Evolutionary conservation across 2,888 invertebrate genomes (phyloP).

Genomic region (Scaptomyza tumidula): DNA sequence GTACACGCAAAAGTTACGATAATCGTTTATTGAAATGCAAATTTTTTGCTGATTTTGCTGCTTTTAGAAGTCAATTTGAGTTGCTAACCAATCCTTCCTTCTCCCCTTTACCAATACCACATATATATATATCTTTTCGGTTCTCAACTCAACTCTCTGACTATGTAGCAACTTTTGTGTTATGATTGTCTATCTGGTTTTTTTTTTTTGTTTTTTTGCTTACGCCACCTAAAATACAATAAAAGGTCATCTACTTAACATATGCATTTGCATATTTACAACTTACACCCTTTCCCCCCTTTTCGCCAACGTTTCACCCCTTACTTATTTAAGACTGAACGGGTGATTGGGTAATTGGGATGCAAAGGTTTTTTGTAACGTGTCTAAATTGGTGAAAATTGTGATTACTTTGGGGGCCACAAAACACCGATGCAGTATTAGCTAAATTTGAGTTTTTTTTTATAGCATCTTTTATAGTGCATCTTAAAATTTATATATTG

Average conservation of each 20-base stretch:
- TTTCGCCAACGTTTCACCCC: not conserved
- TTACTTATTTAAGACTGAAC: not conserved
- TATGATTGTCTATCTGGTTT: conserved; percentile 46
- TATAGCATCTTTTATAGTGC: no score
- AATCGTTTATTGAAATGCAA: conserved; percentile 84
- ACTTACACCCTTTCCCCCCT: not conserved
- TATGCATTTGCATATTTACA: conserved; percentile 65
- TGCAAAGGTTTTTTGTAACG: conserved; percentile 4
- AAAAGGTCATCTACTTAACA: conserved; percentile 64
- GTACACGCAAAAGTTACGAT: conserved; percentile 80
- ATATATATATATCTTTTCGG: no score
- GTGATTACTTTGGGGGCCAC: conserved; percentile 44
- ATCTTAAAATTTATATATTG: no score
- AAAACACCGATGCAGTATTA: not conserved
- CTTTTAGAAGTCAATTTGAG: conserved; percentile 82
- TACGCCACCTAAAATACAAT: conserved; percentile 53
- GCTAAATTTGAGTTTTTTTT: no score
- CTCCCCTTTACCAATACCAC: no score
- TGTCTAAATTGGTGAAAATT: conserved; percentile 9
- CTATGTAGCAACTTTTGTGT: conserved; percentile 59
- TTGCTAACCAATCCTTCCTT: conserved; percentile 8
- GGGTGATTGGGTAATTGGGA: conserved; percentile 9
- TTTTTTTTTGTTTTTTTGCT: conserved; percentile 30
- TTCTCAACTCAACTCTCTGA: no score
- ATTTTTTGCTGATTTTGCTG: conserved; percentile 84